phyloP scores from a whole-genome alignment of 2,888 invertebrate genomes.

The Apodemia mormo region DNA sequence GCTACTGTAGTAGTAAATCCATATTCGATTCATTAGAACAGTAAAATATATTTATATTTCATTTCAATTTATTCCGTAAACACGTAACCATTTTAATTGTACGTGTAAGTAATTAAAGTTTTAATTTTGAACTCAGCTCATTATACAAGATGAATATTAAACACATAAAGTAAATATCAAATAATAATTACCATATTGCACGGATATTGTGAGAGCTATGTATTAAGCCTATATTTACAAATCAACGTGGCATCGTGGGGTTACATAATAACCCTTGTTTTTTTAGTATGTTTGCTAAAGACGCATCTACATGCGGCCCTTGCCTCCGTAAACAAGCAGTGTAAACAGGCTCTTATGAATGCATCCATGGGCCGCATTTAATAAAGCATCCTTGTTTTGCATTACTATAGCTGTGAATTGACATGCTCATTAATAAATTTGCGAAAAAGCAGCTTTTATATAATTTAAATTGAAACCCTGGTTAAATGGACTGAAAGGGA shows the following conservation, averaged over 20 bases:
- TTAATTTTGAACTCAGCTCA: constrained; percentile 29
- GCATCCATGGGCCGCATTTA: constrained; percentile 54
- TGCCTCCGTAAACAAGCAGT: constrained; percentile 71
- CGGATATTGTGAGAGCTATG: constrained; percentile 44
- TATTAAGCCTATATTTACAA: constrained; percentile 46
- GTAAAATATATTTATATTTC: not conserved
- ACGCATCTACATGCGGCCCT: constrained; percentile 75
- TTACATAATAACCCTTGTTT: constrained; percentile 71
- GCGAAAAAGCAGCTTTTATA: not conserved
- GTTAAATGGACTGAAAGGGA: too few species aligned
- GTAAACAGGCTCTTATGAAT: constrained; percentile 76
- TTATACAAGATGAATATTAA: constrained; percentile 40
- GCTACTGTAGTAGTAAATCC: not conserved
- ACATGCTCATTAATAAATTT: constrained; percentile 7
- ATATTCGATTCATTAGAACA: not conserved
- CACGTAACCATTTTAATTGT: not conserved
- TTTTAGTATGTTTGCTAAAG: constrained; percentile 78
- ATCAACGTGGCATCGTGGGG: constrained; percentile 40
- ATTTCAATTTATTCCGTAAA: not conserved
- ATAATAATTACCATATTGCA: constrained; percentile 48
- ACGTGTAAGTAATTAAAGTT: constrained; percentile 12
- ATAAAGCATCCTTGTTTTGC: constrained; percentile 57
- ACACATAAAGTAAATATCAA: constrained; percentile 52
- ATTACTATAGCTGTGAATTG: constrained; percentile 32
- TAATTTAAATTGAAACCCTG: too few species aligned